phyloP scores from a whole-genome alignment of 2,888 invertebrate species.

The Caenorhabditis macrosperma region DNA sequence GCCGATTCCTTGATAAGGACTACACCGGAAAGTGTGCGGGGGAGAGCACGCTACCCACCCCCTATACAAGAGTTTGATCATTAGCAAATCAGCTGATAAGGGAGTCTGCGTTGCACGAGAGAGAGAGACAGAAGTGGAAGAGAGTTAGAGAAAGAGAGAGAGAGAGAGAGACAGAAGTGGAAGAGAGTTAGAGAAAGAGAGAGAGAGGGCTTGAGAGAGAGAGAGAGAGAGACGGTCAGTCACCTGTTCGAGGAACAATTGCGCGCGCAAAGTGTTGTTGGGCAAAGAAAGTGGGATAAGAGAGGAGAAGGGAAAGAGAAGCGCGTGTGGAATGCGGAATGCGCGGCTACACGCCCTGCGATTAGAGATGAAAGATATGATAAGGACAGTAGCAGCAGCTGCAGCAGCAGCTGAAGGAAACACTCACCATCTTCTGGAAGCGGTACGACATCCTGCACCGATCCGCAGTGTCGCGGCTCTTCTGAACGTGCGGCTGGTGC shows the following conservation, averaged over 20 bases:
- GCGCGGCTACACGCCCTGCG: conserved; percentile 6
- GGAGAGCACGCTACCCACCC: not conserved
- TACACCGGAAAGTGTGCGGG: not conserved
- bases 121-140: not conserved
- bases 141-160: not conserved
- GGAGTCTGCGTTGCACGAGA: too few relatives aligned
- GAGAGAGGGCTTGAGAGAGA: not conserved
- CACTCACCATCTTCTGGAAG: conserved; percentile 35
- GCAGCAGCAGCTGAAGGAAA: not conserved
- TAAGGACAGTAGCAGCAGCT: not conserved
- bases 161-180: not conserved
- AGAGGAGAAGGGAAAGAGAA: conserved; percentile 23
- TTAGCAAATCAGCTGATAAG: conserved; percentile 8
- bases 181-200: not conserved
- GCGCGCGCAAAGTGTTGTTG: conserved; percentile 18
- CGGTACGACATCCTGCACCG: conserved; percentile 10
- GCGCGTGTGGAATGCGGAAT: conserved; percentile 37
- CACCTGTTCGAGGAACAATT: conserved; percentile 13
- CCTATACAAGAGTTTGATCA: not conserved
- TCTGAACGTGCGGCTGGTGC: conserved; percentile 16
- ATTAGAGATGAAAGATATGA: conserved; percentile 10
- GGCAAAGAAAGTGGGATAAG: conserved; percentile 15
- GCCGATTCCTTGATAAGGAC: not conserved
- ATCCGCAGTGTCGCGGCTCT: conserved; percentile 6
- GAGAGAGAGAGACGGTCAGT: not conserved